phyloP scores from a whole-genome alignment of 35 echinoderm and acorn worm species.

The Anneissia japonica region DNA sequence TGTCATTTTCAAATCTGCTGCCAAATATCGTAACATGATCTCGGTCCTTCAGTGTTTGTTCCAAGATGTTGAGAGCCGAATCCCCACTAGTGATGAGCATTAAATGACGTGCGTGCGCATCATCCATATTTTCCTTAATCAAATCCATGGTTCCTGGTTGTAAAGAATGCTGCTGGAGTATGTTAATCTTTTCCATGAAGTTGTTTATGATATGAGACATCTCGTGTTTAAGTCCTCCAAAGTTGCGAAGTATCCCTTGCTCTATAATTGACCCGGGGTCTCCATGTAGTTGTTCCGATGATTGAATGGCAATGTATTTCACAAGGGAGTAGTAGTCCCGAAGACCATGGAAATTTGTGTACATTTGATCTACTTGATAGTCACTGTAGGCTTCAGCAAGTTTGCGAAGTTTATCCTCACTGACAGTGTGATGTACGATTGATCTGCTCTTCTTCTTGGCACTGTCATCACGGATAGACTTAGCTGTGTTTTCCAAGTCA shows the following conservation, averaged over 20 bases:
- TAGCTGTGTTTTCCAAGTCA: constrained; percentile 27
- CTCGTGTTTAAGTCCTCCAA: constrained; percentile 20
- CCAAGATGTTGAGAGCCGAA: constrained; percentile 29
- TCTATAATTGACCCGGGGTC: not conserved
- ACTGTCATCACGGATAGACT: constrained; percentile 33
- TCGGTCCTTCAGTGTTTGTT: constrained; percentile 4
- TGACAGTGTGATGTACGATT: not conserved
- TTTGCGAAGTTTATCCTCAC: not conserved
- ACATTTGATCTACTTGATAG: constrained; percentile 4
- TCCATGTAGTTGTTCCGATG: not conserved
- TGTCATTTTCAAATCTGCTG: constrained; percentile 39
- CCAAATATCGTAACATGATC: constrained; percentile 18
- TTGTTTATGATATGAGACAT: constrained; percentile 27
- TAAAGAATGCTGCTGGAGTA: not conserved
- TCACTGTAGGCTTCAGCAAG: constrained; percentile 21
- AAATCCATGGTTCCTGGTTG: constrained; percentile 6
- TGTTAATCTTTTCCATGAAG: constrained; percentile 14
- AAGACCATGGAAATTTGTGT: constrained; percentile 33
- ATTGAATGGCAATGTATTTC: constrained; percentile 10
- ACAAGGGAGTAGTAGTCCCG: constrained; percentile 37
- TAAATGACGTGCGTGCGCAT: constrained; percentile 23
- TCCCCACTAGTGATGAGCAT: constrained; percentile 44
- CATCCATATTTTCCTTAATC: constrained; percentile 27
- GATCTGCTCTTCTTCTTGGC: not conserved
- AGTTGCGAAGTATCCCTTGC: constrained; percentile 28